Conservation (phyloP, 2,888 invertebrate genomes). For the Ganaspis brasiliensis region DNA sequence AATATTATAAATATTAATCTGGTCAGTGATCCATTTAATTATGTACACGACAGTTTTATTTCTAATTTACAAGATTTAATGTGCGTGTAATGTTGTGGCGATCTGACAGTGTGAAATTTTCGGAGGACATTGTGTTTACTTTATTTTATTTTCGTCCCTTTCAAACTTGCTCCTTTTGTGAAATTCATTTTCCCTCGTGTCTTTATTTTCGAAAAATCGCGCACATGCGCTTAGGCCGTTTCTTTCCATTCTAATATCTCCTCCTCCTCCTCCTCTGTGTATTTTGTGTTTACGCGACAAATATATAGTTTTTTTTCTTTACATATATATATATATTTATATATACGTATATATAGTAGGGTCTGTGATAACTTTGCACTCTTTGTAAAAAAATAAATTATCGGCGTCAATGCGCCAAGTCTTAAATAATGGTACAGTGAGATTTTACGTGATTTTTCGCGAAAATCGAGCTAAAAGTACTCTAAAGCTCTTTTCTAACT, state of each 20-base stretch:
- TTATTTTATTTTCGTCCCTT: background rate
- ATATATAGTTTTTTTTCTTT: slow-evolving; percentile 32
- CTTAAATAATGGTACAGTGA: slow-evolving; percentile 55
- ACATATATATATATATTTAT: too few species aligned
- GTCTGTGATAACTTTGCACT: slow-evolving; percentile 70
- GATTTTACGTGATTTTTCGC: slow-evolving; percentile 25
- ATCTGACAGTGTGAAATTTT: slow-evolving; percentile 54
- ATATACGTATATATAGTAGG: slow-evolving; percentile 44
- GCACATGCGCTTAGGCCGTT: slow-evolving; percentile 68
- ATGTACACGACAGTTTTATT: slow-evolving; percentile 74
- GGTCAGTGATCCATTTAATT: slow-evolving; percentile 61
- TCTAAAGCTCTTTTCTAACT: slow-evolving; percentile 27
- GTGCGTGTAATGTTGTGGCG: slow-evolving; percentile 53
- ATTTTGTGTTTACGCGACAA: slow-evolving; percentile 19
- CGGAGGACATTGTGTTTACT: slow-evolving; percentile 22
- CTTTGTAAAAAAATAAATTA: slow-evolving; percentile 78
- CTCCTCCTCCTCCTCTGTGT: slow-evolving; percentile 31
- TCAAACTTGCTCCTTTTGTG: background rate
- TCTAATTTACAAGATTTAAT: slow-evolving; percentile 74
- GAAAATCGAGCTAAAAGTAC: slow-evolving; percentile 51
- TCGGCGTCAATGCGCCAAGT: slow-evolving; percentile 63
- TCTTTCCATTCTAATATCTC: slow-evolving; percentile 35
- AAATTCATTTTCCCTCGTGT: background rate
- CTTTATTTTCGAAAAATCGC: slow-evolving; percentile 11
- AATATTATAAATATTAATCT: slow-evolving; percentile 50